Conservation (phyloP, 1,140 invertebrate genomes). For the Polypedilum vanderplanki region DNA sequence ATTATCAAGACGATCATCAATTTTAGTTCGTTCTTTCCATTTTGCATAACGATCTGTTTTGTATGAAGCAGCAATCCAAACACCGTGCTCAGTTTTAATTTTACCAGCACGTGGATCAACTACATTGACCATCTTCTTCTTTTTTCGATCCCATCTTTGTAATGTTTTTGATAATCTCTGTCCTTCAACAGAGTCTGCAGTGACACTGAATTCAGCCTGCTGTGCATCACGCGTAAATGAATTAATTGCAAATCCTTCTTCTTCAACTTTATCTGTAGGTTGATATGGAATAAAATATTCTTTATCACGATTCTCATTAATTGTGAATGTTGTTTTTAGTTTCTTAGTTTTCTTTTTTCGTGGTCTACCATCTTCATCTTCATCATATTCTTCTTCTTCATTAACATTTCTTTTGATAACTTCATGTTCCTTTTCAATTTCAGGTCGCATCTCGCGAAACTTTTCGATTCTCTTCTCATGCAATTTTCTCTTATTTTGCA, state of each 20-base stretch:
- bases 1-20: slow-evolving; percentile 52
- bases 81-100: slow-evolving; percentile 91
- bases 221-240: slow-evolving; percentile 66
- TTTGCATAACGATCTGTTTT: slow-evolving; percentile 82
- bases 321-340: slow-evolving; percentile 46
- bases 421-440: slow-evolving; percentile 40
- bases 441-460: slow-evolving; percentile 42
- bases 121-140: slow-evolving; percentile 82
- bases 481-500: slow-evolving; percentile 63
- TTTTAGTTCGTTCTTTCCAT: slow-evolving; percentile 80
- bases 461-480: slow-evolving; percentile 55
- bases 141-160: slow-evolving; percentile 81
- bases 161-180: slow-evolving; percentile 51
- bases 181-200: slow-evolving; percentile 65
- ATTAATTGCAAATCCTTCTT: slow-evolving; percentile 79
- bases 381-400: slow-evolving; percentile 34
- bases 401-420: slow-evolving; percentile 38
- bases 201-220: slow-evolving; percentile 68
- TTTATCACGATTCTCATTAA: slow-evolving; percentile 49
- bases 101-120: slow-evolving; percentile 63
- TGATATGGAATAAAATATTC: slow-evolving; percentile 84
- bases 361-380: slow-evolving; percentile 36
- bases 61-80: slow-evolving; percentile 87
- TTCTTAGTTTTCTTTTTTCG: slow-evolving; percentile 33
- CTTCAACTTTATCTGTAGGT: slow-evolving; percentile 77